These are phyloP conservation scores for Eupithecia tripunctaria DNA, from an alignment of 2,888 invertebrate species.

Conservation along the genomic window DNA sequence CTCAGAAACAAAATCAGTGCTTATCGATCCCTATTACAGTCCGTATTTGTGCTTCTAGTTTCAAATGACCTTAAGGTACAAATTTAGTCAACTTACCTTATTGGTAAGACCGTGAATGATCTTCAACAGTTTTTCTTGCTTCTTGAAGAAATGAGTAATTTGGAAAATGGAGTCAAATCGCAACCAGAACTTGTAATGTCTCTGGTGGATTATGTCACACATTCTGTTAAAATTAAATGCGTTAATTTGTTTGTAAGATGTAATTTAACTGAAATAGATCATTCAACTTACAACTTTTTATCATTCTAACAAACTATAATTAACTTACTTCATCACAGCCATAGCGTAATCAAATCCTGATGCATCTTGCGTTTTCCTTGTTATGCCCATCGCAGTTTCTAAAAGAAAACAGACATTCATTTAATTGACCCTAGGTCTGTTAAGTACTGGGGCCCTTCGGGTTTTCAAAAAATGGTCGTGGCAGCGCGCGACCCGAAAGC, in stretches of 20 bases:
- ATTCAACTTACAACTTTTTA: no score
- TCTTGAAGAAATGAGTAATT: slow-evolving; percentile 87
- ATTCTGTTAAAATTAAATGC: slow-evolving; percentile 73
- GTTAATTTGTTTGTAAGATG: not conserved
- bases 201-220: slow-evolving; percentile 92
- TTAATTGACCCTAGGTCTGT: no score
- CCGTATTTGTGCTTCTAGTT: not conserved
- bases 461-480: no score
- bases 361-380: slow-evolving; percentile 88
- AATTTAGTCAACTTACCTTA: slow-evolving; percentile 76
- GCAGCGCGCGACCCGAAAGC: no score
- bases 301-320: not conserved
- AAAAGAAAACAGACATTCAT: slow-evolving; percentile 25
- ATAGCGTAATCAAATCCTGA: slow-evolving; percentile 91
- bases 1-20: not conserved
- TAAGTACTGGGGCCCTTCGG: no score
- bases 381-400: slow-evolving; percentile 94
- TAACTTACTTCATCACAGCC: slow-evolving; percentile 90
- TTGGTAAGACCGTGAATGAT: slow-evolving; percentile 91
- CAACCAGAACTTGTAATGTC: slow-evolving; percentile 90
- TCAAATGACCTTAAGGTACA: not conserved
- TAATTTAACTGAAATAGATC: not conserved
- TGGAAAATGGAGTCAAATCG: slow-evolving; percentile 89
- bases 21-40: not conserved
- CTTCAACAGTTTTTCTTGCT: slow-evolving; percentile 87